Percentiles rank a stretch among this genome's conserved stretches.
Conservation (phyloP, 2,113 vertebrate genomes). For the Antechinus flavipes region DNA sequence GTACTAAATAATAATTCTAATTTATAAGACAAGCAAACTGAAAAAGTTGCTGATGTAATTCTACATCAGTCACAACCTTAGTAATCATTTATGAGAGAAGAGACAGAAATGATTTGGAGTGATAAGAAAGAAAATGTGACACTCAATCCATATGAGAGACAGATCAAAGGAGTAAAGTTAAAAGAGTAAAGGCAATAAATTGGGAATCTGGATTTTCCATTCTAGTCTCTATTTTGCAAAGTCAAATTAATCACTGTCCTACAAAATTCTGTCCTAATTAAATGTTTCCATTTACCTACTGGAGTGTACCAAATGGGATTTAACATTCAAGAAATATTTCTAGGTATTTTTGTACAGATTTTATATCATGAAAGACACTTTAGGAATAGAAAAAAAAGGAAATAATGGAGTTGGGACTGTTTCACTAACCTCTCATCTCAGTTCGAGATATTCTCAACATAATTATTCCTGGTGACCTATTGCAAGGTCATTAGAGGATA, state of each 20-base stretch:
- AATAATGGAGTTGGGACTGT: neutral
- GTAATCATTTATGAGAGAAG: neutral
- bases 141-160: neutral
- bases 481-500: neutral
- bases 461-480: neutral
- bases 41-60: neutral
- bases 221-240: slow-evolving; percentile 25
- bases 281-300: slow-evolving; percentile 71
- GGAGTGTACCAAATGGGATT: slow-evolving; percentile 71
- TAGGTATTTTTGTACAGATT: slow-evolving; percentile 60
- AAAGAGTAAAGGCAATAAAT: slow-evolving; percentile 23
- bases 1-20: slow-evolving; percentile 15
- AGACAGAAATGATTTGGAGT: neutral
- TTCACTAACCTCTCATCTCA: slow-evolving; percentile 61
- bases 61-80: slow-evolving; percentile 16
- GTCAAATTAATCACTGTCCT: slow-evolving; percentile 47
- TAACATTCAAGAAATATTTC: slow-evolving; percentile 62
- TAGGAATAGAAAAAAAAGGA: slow-evolving; percentile 70
- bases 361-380: slow-evolving; percentile 60
- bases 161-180: slow-evolving; percentile 42
- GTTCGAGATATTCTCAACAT: neutral
- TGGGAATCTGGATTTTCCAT: slow-evolving; percentile 10
- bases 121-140: slow-evolving; percentile 1
- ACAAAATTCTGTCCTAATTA: slow-evolving; percentile 74
- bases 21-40: neutral